Percentiles rank a stretch among this genome's conserved stretches.
Conservation (phyloP, 2,113 vertebrate genomes). For the Sphaerodactylus townsendi region DNA sequence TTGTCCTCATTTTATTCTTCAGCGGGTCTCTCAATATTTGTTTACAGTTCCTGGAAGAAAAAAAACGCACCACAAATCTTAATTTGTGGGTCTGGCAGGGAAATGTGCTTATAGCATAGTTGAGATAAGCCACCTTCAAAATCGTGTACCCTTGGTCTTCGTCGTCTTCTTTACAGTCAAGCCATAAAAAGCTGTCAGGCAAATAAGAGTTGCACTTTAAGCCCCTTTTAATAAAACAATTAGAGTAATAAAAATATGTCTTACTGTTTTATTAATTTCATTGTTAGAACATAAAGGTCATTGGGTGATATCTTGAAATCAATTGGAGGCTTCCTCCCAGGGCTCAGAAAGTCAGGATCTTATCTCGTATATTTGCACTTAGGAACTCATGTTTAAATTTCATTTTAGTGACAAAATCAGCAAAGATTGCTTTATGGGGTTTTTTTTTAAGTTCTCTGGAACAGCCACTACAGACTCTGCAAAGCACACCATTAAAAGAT, state of each 20-base stretch:
- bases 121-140: neutral
- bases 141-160: fast-evolving
- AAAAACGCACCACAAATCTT: neutral
- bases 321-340: neutral
- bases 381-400: neutral
- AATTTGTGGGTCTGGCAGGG: fast-evolving
- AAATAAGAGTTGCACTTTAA: conserved; percentile 14
- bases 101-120: no score
- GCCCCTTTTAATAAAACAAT: conserved; percentile 26
- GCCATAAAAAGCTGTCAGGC: neutral
- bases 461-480: neutral
- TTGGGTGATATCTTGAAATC: conserved; percentile 26
- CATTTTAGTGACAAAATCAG: neutral
- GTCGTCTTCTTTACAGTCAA: neutral
- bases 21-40: fast-evolving
- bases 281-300: conserved; percentile 19
- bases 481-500: neutral
- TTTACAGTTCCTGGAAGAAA: neutral
- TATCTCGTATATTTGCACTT: neutral
- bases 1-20: fast-evolving
- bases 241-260: conserved; percentile 4
- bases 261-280: conserved; percentile 23
- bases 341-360: neutral
- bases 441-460: neutral
- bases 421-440: neutral